phyloP scores from a whole-genome alignment of 1,140 invertebrate genomes.

The Propsilocerus akamusi region DNA sequence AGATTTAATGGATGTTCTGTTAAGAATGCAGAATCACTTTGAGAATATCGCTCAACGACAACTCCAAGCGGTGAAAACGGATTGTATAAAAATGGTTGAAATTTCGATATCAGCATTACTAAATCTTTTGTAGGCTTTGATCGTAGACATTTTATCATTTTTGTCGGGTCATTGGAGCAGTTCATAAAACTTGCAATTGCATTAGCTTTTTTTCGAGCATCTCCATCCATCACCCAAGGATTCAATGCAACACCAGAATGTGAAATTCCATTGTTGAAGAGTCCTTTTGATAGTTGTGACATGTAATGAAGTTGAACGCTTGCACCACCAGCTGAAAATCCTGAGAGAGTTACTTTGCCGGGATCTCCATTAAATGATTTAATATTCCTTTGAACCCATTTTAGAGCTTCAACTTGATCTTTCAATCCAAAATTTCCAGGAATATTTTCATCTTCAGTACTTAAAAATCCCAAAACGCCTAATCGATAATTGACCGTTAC shows the following conservation, averaged over 20 bases:
- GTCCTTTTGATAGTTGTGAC: conserved; percentile 28
- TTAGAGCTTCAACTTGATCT: conserved; percentile 36
- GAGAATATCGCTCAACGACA: conserved; percentile 25
- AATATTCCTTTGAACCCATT: conserved; percentile 36
- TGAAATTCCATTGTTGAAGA: neutral
- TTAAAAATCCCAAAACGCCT: conserved; percentile 25
- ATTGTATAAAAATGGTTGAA: conserved; percentile 27
- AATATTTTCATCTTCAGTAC: conserved; percentile 28
- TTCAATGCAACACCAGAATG: conserved; percentile 39
- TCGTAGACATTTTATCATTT: neutral
- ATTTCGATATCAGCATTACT: conserved; percentile 9
- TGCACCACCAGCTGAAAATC: conserved; percentile 31
- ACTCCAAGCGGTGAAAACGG: conserved; percentile 37
- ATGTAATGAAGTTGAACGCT: conserved; percentile 41
- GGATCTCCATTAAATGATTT: conserved; percentile 32
- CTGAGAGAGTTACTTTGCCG: conserved; percentile 28
- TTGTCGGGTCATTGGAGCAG: conserved; percentile 28
- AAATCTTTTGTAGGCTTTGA: neutral
- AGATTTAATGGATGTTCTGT: conserved; percentile 26
- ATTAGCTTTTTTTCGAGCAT: conserved; percentile 35
- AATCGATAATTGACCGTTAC: neutral
- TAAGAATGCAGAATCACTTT: conserved; percentile 28
- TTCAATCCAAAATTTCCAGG: conserved; percentile 39
- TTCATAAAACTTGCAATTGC: conserved; percentile 36
- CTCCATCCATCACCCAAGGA: conserved; percentile 40